Base-by-base conservation (phyloP, 2,797 vertebrate genomes). In the Phrynocephalus forsythii region DNA sequence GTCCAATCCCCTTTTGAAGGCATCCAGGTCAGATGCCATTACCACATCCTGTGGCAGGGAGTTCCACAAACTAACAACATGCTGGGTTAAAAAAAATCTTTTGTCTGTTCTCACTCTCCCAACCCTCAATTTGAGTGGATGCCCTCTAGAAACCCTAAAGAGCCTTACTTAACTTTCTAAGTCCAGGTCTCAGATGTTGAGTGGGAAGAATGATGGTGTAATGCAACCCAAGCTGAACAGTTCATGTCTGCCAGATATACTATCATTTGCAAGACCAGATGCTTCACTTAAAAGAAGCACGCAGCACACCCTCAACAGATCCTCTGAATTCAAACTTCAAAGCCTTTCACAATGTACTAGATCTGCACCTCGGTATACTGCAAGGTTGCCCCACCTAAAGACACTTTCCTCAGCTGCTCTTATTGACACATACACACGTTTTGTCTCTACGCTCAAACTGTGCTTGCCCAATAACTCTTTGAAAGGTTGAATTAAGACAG, bases 271-370 rank as follows among this genome's bases (percentile, higher is more conserved):
- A 33, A 80, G 28, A 50, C 9, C 10, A 7, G 22, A 15, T 73
- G 82, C 68, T 73, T 72, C 15, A 26, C 38, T 80, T 33, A 44
- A n/a, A 72, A 77, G 3, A 20, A 3, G 10, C n/a, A 76, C 13
- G 13, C 44, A 78, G 48, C 76, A 79, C 67, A 83, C 24, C 76
- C 82, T 78, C 52, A 84, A 33, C 28, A 22, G 26, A 68, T 11
- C 28, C n/a, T 84, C 66, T 72, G 68, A 44, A 73, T 81, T 72
- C 66, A 79, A 84, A 24, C 73, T 87, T 83, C 56, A 67, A 84
- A 88, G 77, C 22, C 60, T 84, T 88, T 66, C 76, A 66, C 68
- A 75, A 88, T 69, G 30, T 16, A 24, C 33, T n/a, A 56, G 18
- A 30, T 84, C 18, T 28, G 22, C 24, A 10, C 28, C 56, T 88